These are phyloP conservation scores for Siniperca scherzeri DNA, from an alignment of 2,797 vertebrate species.

Conservation along the genomic window DNA sequence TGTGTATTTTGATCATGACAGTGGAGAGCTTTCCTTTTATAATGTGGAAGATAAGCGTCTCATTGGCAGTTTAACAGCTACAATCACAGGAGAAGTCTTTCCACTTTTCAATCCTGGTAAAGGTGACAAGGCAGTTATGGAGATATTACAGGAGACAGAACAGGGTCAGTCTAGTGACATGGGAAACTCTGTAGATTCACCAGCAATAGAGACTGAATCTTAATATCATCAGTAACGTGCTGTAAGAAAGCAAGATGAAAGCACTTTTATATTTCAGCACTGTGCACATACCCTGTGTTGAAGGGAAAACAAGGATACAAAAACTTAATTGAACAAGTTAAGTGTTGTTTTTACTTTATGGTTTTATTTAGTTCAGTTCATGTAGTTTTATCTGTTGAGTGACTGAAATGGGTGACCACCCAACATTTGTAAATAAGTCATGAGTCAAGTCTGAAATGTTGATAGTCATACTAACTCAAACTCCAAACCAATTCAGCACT, in stretches of 20 bases:
- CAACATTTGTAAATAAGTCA: no score
- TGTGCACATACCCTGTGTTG: not conserved
- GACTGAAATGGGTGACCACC: no score
- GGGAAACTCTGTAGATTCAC: accelerated
- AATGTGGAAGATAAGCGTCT: constrained; percentile 9
- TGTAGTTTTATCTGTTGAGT: not conserved
- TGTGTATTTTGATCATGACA: constrained; percentile 71
- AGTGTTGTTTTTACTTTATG: not conserved
- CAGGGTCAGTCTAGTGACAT: accelerated
- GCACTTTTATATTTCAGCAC: not conserved
- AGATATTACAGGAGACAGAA: not conserved
- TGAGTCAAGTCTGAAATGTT: not conserved
- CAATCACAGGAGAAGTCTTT: constrained; percentile 53
- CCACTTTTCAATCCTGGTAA: constrained; percentile 81
- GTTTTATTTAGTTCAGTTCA: not conserved
- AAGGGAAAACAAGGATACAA: not conserved
- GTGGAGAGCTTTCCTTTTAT: constrained; percentile 68
- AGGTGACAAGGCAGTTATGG: constrained; percentile 18
- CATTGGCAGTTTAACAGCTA: constrained; percentile 53
- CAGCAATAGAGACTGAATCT: not conserved
- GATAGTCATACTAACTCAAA: not conserved
- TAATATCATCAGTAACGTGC: not conserved
- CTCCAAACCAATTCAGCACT: no score
- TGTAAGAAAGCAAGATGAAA: not conserved
- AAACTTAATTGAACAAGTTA: not conserved